Evolutionary conservation across 2,113 vertebrate species (phyloP).

Genomic region (Rhizomys pruinosus): DNA sequence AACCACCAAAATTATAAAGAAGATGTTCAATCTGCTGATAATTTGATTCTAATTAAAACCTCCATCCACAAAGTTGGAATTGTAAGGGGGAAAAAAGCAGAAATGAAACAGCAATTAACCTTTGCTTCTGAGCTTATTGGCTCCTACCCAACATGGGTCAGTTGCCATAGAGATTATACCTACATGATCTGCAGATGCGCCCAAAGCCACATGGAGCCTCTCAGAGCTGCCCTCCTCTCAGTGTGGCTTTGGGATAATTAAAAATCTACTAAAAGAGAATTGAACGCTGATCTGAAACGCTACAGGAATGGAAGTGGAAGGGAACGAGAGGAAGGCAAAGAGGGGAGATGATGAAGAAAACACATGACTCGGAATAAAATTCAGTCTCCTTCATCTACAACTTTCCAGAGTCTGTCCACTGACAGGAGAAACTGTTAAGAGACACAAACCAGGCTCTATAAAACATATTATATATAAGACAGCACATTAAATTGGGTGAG

Average conservation of each 20-base stretch:
- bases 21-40: slow-evolving; percentile 77
- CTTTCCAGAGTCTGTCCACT: slow-evolving; percentile 17
- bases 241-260: slow-evolving; percentile 82
- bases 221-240: slow-evolving; percentile 77
- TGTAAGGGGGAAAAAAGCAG: slow-evolving; percentile 48
- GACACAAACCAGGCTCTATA: too few species aligned
- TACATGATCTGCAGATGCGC: slow-evolving; percentile 81
- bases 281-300: slow-evolving; percentile 75
- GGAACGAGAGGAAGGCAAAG: neutral
- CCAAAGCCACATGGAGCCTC: slow-evolving; percentile 66
- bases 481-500: too few species aligned
- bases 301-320: slow-evolving; percentile 48
- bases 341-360: slow-evolving; percentile 10
- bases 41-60: slow-evolving; percentile 82
- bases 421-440: neutral
- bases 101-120: slow-evolving; percentile 87
- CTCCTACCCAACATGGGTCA: slow-evolving; percentile 76
- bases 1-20: slow-evolving; percentile 77
- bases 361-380: slow-evolving; percentile 50
- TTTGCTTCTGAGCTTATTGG: slow-evolving; percentile 82
- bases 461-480: too few species aligned
- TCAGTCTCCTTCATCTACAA: neutral
- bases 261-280: slow-evolving; percentile 80
- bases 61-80: slow-evolving; percentile 78
- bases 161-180: slow-evolving; percentile 85